These are phyloP conservation scores for Sphenodon punctatus DNA, from an alignment of 2,797 vertebrate genomes.

Conservation along the genomic window DNA sequence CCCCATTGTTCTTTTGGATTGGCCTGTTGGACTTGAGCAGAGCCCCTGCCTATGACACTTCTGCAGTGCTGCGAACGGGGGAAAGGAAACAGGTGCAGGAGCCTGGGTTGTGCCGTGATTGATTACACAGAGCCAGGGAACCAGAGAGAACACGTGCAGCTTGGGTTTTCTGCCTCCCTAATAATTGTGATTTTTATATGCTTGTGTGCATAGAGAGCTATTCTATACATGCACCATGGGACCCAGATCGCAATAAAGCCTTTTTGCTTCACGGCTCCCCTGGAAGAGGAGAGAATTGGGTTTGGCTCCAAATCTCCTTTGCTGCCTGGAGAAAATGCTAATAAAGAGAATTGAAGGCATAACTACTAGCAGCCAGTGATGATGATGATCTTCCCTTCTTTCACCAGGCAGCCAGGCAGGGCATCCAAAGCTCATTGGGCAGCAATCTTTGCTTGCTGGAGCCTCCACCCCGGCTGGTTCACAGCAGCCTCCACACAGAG, in stretches of 20 bases:
- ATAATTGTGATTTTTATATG: background rate
- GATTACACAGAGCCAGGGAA: background rate
- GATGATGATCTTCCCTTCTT: background rate
- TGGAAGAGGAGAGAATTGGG: background rate
- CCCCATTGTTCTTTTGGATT: background rate
- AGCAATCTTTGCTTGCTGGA: background rate
- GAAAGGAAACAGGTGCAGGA: slow-evolving; percentile 13
- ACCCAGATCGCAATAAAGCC: background rate
- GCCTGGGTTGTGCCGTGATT: background rate
- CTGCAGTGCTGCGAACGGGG: background rate
- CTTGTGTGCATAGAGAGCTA: background rate
- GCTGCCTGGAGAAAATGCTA: background rate
- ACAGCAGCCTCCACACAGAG: too few relatives aligned
- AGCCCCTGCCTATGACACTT: background rate
- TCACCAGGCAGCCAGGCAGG: background rate
- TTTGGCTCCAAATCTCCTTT: background rate
- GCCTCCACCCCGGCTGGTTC: too few relatives aligned
- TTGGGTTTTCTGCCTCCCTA: background rate
- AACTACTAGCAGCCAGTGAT: background rate
- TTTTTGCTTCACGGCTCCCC: slow-evolving; percentile 20
- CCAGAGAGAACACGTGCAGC: slow-evolving; percentile 6
- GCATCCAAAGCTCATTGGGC: background rate
- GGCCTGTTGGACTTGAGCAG: background rate
- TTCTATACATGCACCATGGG: background rate
- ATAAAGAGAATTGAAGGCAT: slow-evolving; percentile 2